Evolutionary conservation across 53 echinoderm and acorn worm species (phyloP).

Genomic region (Astropecten irregularis): DNA sequence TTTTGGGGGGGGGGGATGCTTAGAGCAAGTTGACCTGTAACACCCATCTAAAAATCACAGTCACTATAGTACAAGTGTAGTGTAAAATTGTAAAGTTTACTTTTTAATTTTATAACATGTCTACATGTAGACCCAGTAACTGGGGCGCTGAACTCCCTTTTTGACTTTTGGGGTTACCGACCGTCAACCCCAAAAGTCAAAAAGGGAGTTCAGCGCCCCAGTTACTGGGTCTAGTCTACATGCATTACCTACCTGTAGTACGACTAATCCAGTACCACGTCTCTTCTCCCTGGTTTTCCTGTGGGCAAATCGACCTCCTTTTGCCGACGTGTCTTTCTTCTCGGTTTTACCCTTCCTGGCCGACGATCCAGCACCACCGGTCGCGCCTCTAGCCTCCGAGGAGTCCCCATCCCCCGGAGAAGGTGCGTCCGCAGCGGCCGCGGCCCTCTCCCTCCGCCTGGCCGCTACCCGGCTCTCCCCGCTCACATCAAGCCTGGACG

Average conservation of each 20-base stretch:
- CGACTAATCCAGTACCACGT: slow-evolving; percentile 73
- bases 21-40: too few relatives aligned
- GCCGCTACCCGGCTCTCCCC: slow-evolving; percentile 51
- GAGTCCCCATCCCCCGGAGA: slow-evolving; percentile 35
- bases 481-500: slow-evolving; percentile 31
- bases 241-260: slow-evolving; percentile 67
- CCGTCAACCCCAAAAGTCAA: too few relatives aligned
- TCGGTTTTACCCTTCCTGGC: slow-evolving; percentile 32
- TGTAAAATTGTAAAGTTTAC: too few relatives aligned
- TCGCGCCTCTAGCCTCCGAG: slow-evolving; percentile 44
- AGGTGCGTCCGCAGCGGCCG: slow-evolving; percentile 1
- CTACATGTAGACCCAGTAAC: too few relatives aligned
- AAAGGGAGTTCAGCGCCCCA: too few relatives aligned
- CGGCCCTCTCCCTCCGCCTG: slow-evolving; percentile 53
- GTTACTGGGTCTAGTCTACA: too few relatives aligned
- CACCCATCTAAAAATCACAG: too few relatives aligned
- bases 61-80: too few relatives aligned
- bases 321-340: slow-evolving; percentile 35
- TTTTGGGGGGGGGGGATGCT: too few relatives aligned
- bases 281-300: slow-evolving; percentile 72
- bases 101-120: too few relatives aligned
- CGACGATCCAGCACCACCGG: slow-evolving; percentile 38
- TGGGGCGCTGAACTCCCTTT: too few relatives aligned
- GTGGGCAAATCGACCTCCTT: slow-evolving; percentile 59
- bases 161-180: too few relatives aligned